Conservation (phyloP, 2,113 vertebrate species). For the Dendrocopos noguchii region DNA sequence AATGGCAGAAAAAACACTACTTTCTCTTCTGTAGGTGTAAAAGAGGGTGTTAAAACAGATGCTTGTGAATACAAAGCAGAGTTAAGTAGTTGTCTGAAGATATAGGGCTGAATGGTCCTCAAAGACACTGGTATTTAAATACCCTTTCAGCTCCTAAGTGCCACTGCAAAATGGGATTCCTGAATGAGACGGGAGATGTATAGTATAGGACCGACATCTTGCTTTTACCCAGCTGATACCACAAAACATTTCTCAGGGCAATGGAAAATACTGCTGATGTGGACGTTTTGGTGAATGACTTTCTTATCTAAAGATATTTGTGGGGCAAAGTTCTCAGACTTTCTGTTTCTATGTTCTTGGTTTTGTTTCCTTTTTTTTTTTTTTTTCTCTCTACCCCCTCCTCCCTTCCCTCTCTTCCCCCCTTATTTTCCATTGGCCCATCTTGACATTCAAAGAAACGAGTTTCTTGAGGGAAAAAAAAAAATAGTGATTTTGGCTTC, state of each 20-base stretch:
- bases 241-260: neutral
- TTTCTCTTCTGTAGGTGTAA: neutral
- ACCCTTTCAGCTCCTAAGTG: neutral
- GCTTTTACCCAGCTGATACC: neutral
- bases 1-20: neutral
- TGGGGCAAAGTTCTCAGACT: neutral
- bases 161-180: neutral
- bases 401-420: no score
- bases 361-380: neutral
- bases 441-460: neutral
- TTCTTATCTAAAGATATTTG: neutral
- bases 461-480: neutral
- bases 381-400: no score
- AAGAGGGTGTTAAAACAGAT: neutral
- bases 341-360: fast-evolving
- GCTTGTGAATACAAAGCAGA: neutral
- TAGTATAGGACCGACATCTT: neutral
- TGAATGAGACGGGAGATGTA: neutral
- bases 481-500: neutral
- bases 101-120: neutral
- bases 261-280: neutral
- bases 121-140: neutral
- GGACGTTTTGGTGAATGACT: neutral
- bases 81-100: neutral
- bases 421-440: neutral